Conservation (phyloP, 2,797 vertebrate genomes). For the Potorous gilbertii region DNA sequence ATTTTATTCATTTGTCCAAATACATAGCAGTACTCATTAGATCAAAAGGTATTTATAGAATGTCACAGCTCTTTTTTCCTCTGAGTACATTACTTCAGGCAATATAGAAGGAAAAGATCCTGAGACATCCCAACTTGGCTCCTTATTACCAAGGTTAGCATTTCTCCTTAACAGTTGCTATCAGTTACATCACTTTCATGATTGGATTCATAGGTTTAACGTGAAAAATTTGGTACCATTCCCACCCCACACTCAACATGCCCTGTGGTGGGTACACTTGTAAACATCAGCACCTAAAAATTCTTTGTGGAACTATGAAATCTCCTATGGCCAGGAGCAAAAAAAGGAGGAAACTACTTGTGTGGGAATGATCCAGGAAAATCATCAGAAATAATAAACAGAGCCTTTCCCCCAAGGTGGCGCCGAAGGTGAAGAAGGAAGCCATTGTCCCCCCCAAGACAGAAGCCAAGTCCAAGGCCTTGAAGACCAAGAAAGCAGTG, state of each 20-base stretch:
- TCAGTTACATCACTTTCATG: neutral
- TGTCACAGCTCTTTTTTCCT: neutral
- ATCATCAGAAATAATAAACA: neutral
- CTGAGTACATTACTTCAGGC: neutral
- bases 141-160: neutral
- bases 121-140: neutral
- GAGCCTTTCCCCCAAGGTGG: too few species aligned
- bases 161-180: neutral
- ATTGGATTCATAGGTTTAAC: neutral
- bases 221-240: neutral
- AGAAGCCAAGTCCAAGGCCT: too few species aligned
- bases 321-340: neutral
- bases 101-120: neutral
- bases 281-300: neutral
- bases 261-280: neutral
- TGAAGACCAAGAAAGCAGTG: too few species aligned
- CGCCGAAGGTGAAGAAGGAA: too few species aligned
- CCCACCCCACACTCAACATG: neutral
- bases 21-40: neutral
- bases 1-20: neutral
- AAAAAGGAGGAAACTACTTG: neutral
- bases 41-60: neutral
- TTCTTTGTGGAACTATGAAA: neutral
- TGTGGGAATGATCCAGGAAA: neutral
- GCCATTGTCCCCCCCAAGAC: too few species aligned